These are phyloP conservation scores for Sebastes nivosus DNA, from an alignment of 2,797 vertebrate genomes.

Conservation along the genomic window DNA sequence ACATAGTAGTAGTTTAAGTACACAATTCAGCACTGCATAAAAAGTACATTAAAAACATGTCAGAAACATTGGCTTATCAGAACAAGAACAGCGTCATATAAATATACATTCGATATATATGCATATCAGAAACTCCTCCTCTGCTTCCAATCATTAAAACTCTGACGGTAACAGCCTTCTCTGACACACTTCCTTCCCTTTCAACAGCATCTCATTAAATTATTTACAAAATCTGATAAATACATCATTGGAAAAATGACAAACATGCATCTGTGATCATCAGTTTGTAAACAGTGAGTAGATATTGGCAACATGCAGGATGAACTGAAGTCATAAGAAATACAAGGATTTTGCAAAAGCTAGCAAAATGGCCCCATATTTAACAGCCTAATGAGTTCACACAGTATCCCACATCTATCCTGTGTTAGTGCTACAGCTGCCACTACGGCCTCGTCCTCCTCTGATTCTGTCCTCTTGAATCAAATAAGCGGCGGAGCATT, in stretches of 20 bases:
- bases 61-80: constrained; percentile 78
- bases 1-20: constrained; percentile 66
- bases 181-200: constrained; percentile 8
- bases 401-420: constrained; percentile 16
- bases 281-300: constrained; percentile 76
- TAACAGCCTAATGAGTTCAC: constrained; percentile 19
- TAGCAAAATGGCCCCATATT: constrained; percentile 29
- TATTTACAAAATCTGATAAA: constrained; percentile 71
- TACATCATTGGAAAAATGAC: constrained; percentile 53
- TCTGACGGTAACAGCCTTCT: constrained; percentile 6
- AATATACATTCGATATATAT: constrained; percentile 91
- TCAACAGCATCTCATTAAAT: constrained; percentile 41
- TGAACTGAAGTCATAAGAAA: constrained; percentile 52
- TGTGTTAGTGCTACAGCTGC: constrained; percentile 54
- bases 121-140: constrained; percentile 64
- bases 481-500: constrained; percentile 2
- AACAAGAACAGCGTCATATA: constrained; percentile 86
- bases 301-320: constrained; percentile 84
- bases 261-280: constrained; percentile 74
- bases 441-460: constrained; percentile 18
- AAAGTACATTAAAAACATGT: constrained; percentile 77
- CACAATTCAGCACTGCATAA: constrained; percentile 82
- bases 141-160: constrained; percentile 19
- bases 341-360: constrained; percentile 47
- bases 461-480: not conserved